Conservation (phyloP, 2,797 vertebrate genomes). For the Lutjanus campechanus region DNA sequence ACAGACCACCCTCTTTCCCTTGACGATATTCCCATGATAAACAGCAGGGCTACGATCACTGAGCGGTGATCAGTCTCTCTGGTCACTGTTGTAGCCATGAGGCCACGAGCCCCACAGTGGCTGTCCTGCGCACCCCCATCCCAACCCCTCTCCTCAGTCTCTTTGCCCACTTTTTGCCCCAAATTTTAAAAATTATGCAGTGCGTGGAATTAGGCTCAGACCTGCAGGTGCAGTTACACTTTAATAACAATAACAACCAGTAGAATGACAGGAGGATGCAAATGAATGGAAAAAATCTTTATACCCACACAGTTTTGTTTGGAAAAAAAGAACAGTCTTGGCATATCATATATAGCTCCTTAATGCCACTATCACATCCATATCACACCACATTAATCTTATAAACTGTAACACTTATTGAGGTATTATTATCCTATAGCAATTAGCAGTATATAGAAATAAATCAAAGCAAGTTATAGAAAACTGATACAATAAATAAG, state of each 20-base stretch:
- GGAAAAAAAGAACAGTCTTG: background rate
- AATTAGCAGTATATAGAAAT: constrained; percentile 6
- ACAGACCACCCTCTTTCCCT: too few relatives aligned
- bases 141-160: too few relatives aligned
- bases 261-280: background rate
- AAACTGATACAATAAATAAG: constrained; percentile 6
- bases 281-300: constrained; percentile 6
- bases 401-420: background rate
- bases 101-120: too few relatives aligned
- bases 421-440: background rate
- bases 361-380: background rate
- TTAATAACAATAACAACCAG: background rate
- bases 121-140: too few relatives aligned
- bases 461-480: constrained; percentile 21
- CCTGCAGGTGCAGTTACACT: too few relatives aligned
- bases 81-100: too few relatives aligned
- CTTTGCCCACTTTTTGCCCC: too few relatives aligned
- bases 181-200: too few relatives aligned
- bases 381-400: background rate
- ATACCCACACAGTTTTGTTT: background rate
- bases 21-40: too few relatives aligned
- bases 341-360: background rate
- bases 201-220: too few relatives aligned
- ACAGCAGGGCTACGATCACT: too few relatives aligned
- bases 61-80: too few relatives aligned